Evolutionary conservation across 2,113 vertebrate genomes (phyloP).

Genomic region (Ageneiosus marmoratus): DNA sequence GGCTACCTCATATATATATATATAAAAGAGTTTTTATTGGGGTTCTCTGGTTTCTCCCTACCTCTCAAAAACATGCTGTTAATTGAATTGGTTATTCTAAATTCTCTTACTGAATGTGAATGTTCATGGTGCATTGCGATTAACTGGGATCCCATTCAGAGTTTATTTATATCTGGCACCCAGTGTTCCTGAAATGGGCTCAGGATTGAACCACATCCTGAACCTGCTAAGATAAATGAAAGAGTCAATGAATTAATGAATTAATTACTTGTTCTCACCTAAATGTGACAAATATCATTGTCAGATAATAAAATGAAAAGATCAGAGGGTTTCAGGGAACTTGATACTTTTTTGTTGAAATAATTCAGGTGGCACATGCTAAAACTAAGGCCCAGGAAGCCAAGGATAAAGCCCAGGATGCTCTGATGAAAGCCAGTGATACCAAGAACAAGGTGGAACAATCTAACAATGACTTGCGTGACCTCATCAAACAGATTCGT

Average conservation of each 20-base stretch:
- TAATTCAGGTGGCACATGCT: conserved; percentile 82
- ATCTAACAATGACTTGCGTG: conserved; percentile 89
- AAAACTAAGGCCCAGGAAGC: conserved; percentile 87
- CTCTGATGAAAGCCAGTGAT: conserved; percentile 85
- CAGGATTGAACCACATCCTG: background rate
- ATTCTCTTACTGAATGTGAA: background rate
- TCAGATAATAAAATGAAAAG: background rate
- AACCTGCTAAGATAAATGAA: background rate
- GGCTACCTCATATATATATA: background rate
- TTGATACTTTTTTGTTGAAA: background rate
- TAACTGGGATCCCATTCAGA: background rate
- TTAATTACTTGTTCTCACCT: background rate
- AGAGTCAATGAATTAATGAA: background rate
- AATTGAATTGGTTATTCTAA: background rate
- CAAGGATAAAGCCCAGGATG: conserved; percentile 81
- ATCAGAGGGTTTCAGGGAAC: background rate
- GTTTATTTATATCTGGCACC: background rate
- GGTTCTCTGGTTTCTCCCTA: background rate
- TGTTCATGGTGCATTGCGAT: background rate
- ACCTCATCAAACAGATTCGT: conserved; percentile 91
- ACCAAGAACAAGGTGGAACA: conserved; percentile 85
- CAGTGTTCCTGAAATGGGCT: background rate
- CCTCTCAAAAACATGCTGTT: background rate
- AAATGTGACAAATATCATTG: background rate
- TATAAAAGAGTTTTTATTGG: background rate